phyloP scores from a whole-genome alignment of 1,140 invertebrate genomes.

The Cydia amplana region DNA sequence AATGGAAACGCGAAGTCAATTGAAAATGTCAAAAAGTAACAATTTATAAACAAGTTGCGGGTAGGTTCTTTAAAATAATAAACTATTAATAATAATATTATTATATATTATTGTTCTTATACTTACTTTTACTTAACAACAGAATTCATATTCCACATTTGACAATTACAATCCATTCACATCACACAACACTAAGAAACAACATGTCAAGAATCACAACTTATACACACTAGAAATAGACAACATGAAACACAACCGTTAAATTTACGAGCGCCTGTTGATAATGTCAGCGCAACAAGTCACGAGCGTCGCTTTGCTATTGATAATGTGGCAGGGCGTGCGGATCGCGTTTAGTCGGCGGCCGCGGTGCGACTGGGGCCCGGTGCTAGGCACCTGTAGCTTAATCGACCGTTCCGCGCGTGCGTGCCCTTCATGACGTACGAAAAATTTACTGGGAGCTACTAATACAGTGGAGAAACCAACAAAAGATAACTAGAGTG shows the following conservation, averaged over 20 bases:
- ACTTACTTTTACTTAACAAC: conserved; percentile 15
- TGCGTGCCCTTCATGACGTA: conserved; percentile 75
- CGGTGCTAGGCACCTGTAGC: conserved; percentile 68
- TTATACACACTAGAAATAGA: conserved; percentile 47
- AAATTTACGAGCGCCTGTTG: conserved; percentile 67
- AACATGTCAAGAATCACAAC: background rate
- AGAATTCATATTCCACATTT: conserved; percentile 1
- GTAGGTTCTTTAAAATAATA: background rate
- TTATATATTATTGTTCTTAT: no score
- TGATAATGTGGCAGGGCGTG: conserved; percentile 39
- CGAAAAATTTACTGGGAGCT: conserved; percentile 55
- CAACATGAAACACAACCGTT: conserved; percentile 46
- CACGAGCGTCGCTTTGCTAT: conserved; percentile 3
- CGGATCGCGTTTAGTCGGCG: conserved; percentile 45
- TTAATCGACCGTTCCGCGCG: conserved; percentile 73
- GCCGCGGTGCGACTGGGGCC: conserved; percentile 65
- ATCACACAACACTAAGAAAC: conserved; percentile 10
- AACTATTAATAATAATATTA: background rate
- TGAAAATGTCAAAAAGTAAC: no score
- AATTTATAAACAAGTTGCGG: no score
- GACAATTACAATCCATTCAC: background rate
- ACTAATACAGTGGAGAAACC: conserved; percentile 27
- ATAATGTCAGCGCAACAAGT: conserved; percentile 55
- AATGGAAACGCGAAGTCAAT: no score
- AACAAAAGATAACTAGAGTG: background rate